Conservation (phyloP, 2,888 invertebrate species). For the Baccha elongata region DNA sequence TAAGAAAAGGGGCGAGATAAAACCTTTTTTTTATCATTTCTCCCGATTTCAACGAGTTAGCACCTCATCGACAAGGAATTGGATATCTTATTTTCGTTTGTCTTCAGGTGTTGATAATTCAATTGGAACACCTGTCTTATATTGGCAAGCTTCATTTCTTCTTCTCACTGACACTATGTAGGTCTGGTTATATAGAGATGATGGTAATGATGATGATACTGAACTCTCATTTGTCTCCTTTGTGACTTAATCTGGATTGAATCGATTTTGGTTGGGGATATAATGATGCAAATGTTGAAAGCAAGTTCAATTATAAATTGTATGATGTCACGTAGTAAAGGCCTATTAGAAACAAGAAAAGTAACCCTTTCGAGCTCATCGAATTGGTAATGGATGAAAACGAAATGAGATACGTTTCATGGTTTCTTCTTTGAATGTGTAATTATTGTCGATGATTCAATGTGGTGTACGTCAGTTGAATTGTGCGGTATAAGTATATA, state of each 20-base stretch:
- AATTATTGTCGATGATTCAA: too few species aligned
- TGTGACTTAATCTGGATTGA: conserved; percentile 57
- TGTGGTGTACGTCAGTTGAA: too few species aligned
- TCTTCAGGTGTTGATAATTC: conserved; percentile 63
- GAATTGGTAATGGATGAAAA: conserved; percentile 30
- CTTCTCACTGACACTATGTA: neutral
- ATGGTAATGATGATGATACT: conserved; percentile 10
- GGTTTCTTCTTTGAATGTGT: conserved; percentile 4
- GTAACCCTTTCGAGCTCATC: neutral
- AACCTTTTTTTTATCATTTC: conserved; percentile 13
- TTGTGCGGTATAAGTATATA: too few species aligned
- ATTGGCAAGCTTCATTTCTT: conserved; percentile 1
- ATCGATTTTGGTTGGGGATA: conserved; percentile 30
- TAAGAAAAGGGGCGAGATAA: neutral
- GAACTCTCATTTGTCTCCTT: conserved; percentile 53
- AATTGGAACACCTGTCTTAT: conserved; percentile 66
- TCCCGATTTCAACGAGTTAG: conserved; percentile 57
- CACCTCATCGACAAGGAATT: conserved; percentile 60
- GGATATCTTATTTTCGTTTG: conserved; percentile 23
- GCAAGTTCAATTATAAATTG: conserved; percentile 25
- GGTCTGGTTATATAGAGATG: neutral
- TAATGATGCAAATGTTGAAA: conserved; percentile 1
- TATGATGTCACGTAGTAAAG: conserved; percentile 35
- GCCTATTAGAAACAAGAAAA: conserved; percentile 28
- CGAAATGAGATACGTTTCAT: conserved; percentile 39